These are phyloP conservation scores for Copsychus sechellarum DNA, from an alignment of 2,113 vertebrate genomes.

Conservation along the genomic window DNA sequence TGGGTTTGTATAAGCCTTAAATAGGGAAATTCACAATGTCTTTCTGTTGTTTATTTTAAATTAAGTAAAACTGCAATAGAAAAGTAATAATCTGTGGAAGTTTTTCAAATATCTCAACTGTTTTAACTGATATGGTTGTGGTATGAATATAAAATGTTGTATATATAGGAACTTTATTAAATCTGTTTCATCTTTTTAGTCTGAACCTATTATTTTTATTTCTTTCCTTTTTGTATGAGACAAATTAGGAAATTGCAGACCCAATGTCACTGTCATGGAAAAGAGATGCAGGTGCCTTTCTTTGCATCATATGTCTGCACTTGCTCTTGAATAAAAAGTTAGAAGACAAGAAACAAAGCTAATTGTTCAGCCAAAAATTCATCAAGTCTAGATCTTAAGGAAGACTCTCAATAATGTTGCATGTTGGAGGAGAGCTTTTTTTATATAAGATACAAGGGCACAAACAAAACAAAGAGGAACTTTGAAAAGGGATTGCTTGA, in stretches of 20 bases:
- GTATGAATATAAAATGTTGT: neutral
- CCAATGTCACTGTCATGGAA: neutral
- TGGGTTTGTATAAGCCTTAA: neutral
- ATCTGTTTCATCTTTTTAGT: neutral
- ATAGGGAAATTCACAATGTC: neutral
- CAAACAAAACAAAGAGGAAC: neutral
- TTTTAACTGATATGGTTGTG: neutral
- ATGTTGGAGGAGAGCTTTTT: neutral
- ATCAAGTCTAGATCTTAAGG: neutral
- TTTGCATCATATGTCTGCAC: neutral
- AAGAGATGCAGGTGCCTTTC: neutral
- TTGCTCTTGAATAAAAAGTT: neutral
- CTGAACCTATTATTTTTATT: neutral
- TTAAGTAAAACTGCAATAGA: neutral
- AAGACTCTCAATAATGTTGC: neutral
- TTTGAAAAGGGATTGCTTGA: neutral
- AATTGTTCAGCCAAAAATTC: neutral
- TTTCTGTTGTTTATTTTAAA: neutral
- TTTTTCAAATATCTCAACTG: neutral
- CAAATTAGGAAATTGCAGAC: neutral
- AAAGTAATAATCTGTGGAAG: neutral
- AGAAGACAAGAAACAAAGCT: neutral
- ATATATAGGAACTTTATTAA: neutral
- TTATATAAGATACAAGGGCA: neutral
- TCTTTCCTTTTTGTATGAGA: neutral